Evolutionary conservation across 2,797 vertebrate species (phyloP), one percentile per base, ranked within the genome.

Genomic region (Parauchenoglanis punctatus): DNA sequence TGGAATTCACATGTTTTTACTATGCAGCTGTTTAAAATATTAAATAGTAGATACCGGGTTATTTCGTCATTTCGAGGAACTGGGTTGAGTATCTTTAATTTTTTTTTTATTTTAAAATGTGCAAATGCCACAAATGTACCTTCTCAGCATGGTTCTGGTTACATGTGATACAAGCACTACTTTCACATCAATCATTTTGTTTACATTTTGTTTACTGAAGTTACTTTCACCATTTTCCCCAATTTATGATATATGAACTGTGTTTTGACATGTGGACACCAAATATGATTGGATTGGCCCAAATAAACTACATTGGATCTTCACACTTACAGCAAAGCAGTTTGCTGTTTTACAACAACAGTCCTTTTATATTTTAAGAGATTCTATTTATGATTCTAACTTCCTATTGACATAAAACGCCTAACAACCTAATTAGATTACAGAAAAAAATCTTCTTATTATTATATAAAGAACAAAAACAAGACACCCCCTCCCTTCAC

Each of bases 391-490:
- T 61, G 23, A 44, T 15, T 15, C 12, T 8, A 40, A 46, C 61
- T 56, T 83, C n/a, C 81, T 31, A 20, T 63, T 81, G 80, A 17
- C 31, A 58, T 61, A 25, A 40, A 59, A 80, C 5, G 3, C 80
- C 23, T 65, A 18, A 70, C 28, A 56, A 6, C 20, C 10, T 68
- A 84, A 70, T 68, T 83, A 49, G 81, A 83, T 83, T 54, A 11
- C 6, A 23, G 3, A 11, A 28, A 67, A 63, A 68, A 31, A 31
- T 68, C 31, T 68, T 56, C 18, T 70, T 70, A 10, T 84, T 84
- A 70, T 84, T 70, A 70, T 56, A 70, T 56, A 56, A 35, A 84
- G 65, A 84, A 84, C 67, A 70, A 70, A 84, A 84, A 70, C 65
- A 84, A 49, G 25, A 65, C 61, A 72, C 28, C 18, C 46, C 61